Percentiles rank a stretch among this genome's conserved stretches.
Evolutionary conservation across 2,797 vertebrate species (phyloP).

Genomic region (Rhinoraja longicauda): DNA sequence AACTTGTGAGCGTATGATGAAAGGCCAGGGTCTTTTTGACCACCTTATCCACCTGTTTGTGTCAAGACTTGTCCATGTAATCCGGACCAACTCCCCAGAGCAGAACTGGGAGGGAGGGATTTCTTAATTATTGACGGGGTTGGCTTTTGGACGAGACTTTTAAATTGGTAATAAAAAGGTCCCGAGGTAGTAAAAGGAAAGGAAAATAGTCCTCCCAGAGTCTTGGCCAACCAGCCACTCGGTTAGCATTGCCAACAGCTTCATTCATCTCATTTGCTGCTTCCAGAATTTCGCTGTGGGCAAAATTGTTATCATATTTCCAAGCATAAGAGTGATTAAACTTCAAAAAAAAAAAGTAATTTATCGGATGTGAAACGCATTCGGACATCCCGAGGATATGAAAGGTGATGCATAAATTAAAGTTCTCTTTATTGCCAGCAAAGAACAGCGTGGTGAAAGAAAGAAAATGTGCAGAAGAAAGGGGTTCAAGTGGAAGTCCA

Average conservation of each 20-base stretch:
- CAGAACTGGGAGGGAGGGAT: neutral
- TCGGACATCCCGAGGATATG: neutral
- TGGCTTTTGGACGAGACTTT: neutral
- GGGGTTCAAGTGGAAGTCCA: neutral
- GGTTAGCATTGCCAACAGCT: neutral
- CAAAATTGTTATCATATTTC: neutral
- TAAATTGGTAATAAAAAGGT: neutral
- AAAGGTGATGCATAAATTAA: neutral
- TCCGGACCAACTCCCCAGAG: neutral
- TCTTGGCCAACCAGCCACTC: neutral
- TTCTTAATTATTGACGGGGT: neutral
- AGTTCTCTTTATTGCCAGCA: neutral
- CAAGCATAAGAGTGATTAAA: conserved; percentile 1
- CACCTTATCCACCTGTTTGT: too few relatives aligned
- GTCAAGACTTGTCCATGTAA: too few relatives aligned
- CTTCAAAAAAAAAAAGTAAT: neutral
- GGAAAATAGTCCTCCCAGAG: neutral
- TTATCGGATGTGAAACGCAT: neutral
- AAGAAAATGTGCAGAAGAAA: neutral
- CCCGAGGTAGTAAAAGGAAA: neutral
- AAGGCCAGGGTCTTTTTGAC: too few relatives aligned
- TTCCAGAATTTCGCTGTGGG: neutral
- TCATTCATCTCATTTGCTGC: neutral
- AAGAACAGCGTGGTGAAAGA: neutral
- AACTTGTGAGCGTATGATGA: too few relatives aligned